These are phyloP conservation scores for Micrastur ruficollis DNA, from an alignment of 2,797 vertebrate genomes.

Conservation along the genomic window DNA sequence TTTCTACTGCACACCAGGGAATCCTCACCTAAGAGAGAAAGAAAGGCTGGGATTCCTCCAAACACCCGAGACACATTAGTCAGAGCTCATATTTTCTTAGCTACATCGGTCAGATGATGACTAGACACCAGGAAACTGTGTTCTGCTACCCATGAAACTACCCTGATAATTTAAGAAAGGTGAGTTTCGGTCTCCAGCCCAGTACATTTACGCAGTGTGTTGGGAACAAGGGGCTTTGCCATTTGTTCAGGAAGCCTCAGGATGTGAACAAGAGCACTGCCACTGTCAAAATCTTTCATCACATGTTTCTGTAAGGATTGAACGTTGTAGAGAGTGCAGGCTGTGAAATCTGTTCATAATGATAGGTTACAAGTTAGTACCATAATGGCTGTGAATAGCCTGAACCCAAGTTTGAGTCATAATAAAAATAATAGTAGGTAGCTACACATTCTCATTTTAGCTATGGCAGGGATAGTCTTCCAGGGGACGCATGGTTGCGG, in stretches of 20 bases:
- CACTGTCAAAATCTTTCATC: not conserved
- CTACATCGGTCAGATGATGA: not conserved
- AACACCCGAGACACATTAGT: not conserved
- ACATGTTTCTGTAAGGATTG: not conserved
- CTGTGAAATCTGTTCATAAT: constrained; percentile 15
- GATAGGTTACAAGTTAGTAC: not conserved
- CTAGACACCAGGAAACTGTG: not conserved
- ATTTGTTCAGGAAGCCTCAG: not conserved
- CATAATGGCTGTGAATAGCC: not conserved
- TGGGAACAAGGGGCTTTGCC: not conserved
- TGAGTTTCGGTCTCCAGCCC: not conserved
- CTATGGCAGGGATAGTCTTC: not conserved
- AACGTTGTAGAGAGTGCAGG: not conserved
- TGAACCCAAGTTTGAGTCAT: not conserved
- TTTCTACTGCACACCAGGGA: not conserved
- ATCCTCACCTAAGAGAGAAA: not conserved
- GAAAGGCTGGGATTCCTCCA: not conserved
- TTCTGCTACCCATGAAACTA: not conserved
- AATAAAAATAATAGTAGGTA: not conserved
- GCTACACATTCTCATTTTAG: not conserved
- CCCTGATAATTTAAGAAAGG: not conserved
- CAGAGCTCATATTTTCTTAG: not conserved
- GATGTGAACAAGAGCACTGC: not conserved
- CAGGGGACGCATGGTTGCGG: not conserved
- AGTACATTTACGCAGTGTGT: fast-evolving